These are phyloP conservation scores for Physocephala rufipes DNA, from an alignment of 2,888 invertebrate species.

Conservation along the genomic window DNA sequence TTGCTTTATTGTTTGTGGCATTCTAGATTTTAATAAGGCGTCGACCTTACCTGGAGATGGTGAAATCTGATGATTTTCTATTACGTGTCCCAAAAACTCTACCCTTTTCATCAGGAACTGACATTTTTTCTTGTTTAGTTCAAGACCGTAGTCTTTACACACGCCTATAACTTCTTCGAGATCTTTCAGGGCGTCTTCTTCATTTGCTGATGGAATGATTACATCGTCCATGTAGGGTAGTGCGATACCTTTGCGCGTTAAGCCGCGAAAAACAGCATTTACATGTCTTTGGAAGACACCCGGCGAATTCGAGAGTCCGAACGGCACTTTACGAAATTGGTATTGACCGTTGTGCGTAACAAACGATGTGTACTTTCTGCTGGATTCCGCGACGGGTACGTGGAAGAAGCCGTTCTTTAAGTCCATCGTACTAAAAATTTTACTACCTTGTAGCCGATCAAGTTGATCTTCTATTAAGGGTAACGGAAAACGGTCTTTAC, in stretches of 20 bases:
- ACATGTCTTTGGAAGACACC: constrained; percentile 49
- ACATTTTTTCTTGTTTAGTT: constrained; percentile 41
- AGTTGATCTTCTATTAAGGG: constrained; percentile 54
- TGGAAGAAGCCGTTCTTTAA: constrained; percentile 58
- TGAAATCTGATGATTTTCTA: constrained; percentile 18
- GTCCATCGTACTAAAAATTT: constrained; percentile 52
- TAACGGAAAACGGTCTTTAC: constrained; percentile 49
- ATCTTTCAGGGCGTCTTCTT: constrained; percentile 37
- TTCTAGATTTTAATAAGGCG: constrained; percentile 19
- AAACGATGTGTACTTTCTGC: constrained; percentile 49
- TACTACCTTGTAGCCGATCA: constrained; percentile 49
- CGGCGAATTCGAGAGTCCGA: constrained; percentile 57
- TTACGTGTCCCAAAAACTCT: constrained; percentile 23
- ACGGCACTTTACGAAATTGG: constrained; percentile 54
- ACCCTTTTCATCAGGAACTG: not conserved
- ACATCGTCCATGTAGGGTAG: constrained; percentile 53
- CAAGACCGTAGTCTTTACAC: constrained; percentile 36
- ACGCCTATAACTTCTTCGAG: constrained; percentile 31
- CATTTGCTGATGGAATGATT: constrained; percentile 44
- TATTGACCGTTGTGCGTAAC: constrained; percentile 48
- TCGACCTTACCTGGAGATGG: constrained; percentile 21
- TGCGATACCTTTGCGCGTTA: constrained; percentile 35
- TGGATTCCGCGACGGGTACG: constrained; percentile 49
- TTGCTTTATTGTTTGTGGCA: constrained; percentile 24
- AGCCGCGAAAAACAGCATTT: constrained; percentile 42